Percentiles rank a stretch among this genome's conserved stretches.
These are phyloP conservation scores for Quadroppia sp. DNA, from an alignment of 2,888 invertebrate species.

Conservation along the genomic window DNA sequence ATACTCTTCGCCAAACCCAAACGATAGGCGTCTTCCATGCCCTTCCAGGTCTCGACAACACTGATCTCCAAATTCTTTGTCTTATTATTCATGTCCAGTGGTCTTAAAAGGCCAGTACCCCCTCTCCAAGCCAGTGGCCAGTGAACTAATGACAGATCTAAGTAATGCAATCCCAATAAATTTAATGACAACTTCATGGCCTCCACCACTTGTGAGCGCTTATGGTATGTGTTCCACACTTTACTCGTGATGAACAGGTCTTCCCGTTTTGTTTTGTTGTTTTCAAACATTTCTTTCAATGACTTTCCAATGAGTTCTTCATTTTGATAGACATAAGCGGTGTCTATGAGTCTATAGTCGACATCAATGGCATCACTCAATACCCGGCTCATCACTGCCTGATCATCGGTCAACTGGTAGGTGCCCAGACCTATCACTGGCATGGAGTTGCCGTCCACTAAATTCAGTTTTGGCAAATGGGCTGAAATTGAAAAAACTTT, in stretches of 20 bases:
- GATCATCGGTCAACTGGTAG: background rate
- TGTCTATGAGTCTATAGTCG: background rate
- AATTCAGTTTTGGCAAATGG: no score
- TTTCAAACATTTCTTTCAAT: background rate
- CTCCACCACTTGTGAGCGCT: background rate
- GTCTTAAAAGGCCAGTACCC: background rate
- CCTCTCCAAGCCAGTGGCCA: conserved; percentile 51
- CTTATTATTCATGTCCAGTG: background rate
- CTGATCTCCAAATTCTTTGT: background rate
- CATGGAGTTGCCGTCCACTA: background rate
- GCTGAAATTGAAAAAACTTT: no score
- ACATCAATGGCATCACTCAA: background rate
- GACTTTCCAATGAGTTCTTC: conserved; percentile 34
- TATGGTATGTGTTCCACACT: conserved; percentile 37
- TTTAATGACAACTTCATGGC: conserved; percentile 44
- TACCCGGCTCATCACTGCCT: background rate
- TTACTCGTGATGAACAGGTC: conserved; percentile 39
- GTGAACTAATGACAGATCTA: conserved; percentile 52
- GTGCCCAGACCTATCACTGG: background rate
- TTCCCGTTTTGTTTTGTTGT: conserved; percentile 20
- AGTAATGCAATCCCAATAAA: conserved; percentile 49
- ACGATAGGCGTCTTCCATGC: conserved; percentile 21
- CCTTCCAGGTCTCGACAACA: conserved; percentile 37
- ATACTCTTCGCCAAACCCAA: conserved; percentile 69
- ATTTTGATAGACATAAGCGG: conserved; percentile 26